phyloP scores from a whole-genome alignment of 2,113 vertebrate species.

The Poicephalus gulielmi region DNA sequence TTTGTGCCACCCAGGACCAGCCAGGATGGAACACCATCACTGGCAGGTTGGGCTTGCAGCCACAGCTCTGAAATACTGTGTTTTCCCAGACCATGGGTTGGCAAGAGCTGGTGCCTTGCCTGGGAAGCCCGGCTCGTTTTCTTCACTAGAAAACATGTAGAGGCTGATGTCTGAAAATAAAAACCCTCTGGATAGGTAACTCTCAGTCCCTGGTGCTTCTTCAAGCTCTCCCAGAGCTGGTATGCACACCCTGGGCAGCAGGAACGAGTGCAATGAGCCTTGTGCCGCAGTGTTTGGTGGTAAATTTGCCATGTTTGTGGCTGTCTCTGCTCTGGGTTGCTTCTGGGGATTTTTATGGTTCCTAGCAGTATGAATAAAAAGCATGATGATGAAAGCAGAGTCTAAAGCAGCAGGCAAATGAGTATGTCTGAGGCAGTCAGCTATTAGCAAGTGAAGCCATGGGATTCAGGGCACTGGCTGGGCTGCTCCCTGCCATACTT shows the following conservation, averaged over 20 bases:
- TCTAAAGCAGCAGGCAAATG: conserved; percentile 6
- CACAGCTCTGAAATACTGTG: fast-evolving
- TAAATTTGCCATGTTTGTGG: background rate
- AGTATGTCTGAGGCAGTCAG: background rate
- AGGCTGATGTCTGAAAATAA: background rate
- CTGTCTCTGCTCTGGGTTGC: background rate
- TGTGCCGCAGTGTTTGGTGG: background rate
- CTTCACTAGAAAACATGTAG: background rate
- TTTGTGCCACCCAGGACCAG: background rate
- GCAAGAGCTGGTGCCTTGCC: background rate
- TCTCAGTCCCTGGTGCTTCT: background rate
- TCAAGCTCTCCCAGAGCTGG: background rate
- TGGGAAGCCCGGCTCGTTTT: background rate
- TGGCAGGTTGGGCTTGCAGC: background rate
- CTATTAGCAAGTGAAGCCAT: background rate
- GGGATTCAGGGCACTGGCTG: background rate
- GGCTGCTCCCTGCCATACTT: background rate
- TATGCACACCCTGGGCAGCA: background rate
- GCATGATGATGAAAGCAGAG: background rate
- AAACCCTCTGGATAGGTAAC: background rate
- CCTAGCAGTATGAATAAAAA: background rate
- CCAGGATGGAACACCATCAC: background rate
- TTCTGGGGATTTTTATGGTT: background rate
- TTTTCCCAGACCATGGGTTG: background rate
- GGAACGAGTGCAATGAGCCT: fast-evolving